These are phyloP conservation scores for Enteromius fasciolatus DNA, from an alignment of 2,797 vertebrate genomes.

Conservation along the genomic window DNA sequence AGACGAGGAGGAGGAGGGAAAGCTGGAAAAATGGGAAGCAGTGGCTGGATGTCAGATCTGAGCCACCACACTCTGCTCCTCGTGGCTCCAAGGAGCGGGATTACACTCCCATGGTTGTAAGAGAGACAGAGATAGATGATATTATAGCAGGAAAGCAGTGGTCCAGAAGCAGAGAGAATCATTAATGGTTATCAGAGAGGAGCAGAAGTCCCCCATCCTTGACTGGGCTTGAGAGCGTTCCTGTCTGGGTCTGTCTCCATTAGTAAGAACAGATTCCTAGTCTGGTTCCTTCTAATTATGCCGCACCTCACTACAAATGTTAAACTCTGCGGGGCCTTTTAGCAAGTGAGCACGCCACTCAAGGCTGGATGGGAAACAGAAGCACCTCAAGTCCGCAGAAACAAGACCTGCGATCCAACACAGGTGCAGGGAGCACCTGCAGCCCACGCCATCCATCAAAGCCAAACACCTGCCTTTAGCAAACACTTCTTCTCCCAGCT, in stretches of 20 bases:
- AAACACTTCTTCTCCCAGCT: conserved; percentile 29
- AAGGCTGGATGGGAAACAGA: conserved; percentile 38
- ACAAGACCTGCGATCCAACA: conserved; percentile 29
- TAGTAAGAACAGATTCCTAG: conserved; percentile 41
- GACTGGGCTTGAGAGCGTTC: conserved; percentile 28
- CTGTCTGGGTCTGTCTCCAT: conserved; percentile 28
- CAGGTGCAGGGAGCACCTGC: conserved; percentile 49
- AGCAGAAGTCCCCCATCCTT: conserved; percentile 49
- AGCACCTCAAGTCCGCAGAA: conserved; percentile 45
- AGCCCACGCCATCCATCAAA: conserved; percentile 45
- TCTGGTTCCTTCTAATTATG: conserved; percentile 47
- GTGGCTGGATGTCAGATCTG: conserved; percentile 72
- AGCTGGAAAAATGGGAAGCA: conserved; percentile 43
- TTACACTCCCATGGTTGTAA: conserved; percentile 74
- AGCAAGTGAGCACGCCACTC: conserved; percentile 29
- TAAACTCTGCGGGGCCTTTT: conserved; percentile 45
- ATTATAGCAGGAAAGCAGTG: conserved; percentile 69
- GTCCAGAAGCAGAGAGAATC: conserved; percentile 63
- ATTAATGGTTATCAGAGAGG: conserved; percentile 45
- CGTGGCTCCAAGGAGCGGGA: conserved; percentile 78
- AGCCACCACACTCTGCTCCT: conserved; percentile 74
- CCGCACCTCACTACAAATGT: conserved; percentile 40
- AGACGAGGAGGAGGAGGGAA: conserved; percentile 36
- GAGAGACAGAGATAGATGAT: conserved; percentile 55
- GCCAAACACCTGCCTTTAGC: conserved; percentile 38